Evolutionary conservation across 2,888 invertebrate genomes (phyloP).

Genomic region (Geotrupes spiniger): DNA sequence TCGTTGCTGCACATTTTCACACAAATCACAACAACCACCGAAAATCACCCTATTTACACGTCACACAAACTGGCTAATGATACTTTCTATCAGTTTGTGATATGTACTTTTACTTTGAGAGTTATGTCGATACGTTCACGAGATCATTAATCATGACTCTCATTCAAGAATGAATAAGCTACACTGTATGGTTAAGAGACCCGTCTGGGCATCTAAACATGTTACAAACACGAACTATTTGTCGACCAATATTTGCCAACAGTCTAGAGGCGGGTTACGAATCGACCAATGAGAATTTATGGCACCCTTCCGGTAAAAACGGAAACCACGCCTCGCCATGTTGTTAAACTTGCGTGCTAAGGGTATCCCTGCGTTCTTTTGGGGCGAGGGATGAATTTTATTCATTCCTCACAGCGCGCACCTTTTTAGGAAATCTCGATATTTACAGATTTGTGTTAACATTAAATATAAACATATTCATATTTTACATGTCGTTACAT

Average conservation of each 20-base stretch:
- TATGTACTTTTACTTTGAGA: no score
- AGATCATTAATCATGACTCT: slow-evolving; percentile 40
- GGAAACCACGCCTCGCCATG: slow-evolving; percentile 50
- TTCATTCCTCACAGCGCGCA: slow-evolving; percentile 16
- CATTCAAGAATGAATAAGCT: slow-evolving; percentile 45
- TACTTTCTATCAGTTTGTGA: slow-evolving; percentile 15
- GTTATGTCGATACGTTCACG: slow-evolving; percentile 12
- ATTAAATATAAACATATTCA: no score
- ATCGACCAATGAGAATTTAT: slow-evolving; percentile 41
- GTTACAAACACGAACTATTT: slow-evolving; percentile 53
- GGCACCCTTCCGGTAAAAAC: slow-evolving; percentile 43
- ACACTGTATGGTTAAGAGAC: slow-evolving; percentile 46
- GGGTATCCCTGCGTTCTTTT: slow-evolving; percentile 29
- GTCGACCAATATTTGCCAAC: slow-evolving; percentile 54
- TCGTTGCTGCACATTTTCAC: slow-evolving; percentile 51
- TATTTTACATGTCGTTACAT: no score
- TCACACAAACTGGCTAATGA: slow-evolving; percentile 35
- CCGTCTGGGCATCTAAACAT: slow-evolving; percentile 52
- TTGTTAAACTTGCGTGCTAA: slow-evolving; percentile 44
- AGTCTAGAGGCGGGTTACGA: slow-evolving; percentile 44
- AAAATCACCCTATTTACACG: slow-evolving; percentile 9
- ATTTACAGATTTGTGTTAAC: slow-evolving; percentile 11
- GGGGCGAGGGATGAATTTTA: slow-evolving; percentile 20
- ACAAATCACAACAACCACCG: slow-evolving; percentile 15
- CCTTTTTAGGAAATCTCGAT: slow-evolving; percentile 18